Base-by-base conservation (phyloP, 2,797 vertebrate species). In the Molossus molossus region DNA sequence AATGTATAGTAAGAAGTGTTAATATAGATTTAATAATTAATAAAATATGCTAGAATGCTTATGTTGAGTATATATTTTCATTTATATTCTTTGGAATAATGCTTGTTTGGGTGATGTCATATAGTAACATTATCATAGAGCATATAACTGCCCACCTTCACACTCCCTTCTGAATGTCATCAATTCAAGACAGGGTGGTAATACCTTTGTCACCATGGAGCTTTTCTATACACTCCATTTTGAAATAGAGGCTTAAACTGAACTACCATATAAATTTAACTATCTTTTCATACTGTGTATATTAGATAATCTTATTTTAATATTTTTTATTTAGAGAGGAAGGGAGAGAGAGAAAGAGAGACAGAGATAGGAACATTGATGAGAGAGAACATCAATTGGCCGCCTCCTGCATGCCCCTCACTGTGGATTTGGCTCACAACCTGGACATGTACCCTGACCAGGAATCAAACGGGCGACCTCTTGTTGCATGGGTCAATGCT, bases 221-320 rank as follows among this genome's bases (percentile, higher is more conserved):
- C 37, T 70, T 69, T 82, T 87, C 33, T 69, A 67, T 82, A 40
- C 58, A 40, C 60, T 76, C 7, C 60, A 2, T 60, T 87, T 86
- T 90, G 2, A 94, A 93, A 89, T 62, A 90, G 57, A 79, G 82
- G 11, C 48, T 87, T 64, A 83, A 89, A 65, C 9, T 83, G 50
- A 87, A 40, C 37, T 58, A 53, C 4, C 8, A 90, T 62, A 83
- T 94, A 88, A 27, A 50, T 55, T 76, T 33, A 76, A 70, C 85
- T 88, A 73, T 72, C 18, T 15, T 85, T 87, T 88, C 6, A 81
- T 50, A 37, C 5, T 79, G 25, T 18, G 10, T 60, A 40, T 64
- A 12, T 33, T 83, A 77, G 11, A 93, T 20, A 72, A 65, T 65
- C 53, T 83, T n/a, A 85, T 60, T 91, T 45, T 45, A 45, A 45